phyloP scores from a whole-genome alignment of 2,888 invertebrate species.

The Rhamphomyia laevipes region DNA sequence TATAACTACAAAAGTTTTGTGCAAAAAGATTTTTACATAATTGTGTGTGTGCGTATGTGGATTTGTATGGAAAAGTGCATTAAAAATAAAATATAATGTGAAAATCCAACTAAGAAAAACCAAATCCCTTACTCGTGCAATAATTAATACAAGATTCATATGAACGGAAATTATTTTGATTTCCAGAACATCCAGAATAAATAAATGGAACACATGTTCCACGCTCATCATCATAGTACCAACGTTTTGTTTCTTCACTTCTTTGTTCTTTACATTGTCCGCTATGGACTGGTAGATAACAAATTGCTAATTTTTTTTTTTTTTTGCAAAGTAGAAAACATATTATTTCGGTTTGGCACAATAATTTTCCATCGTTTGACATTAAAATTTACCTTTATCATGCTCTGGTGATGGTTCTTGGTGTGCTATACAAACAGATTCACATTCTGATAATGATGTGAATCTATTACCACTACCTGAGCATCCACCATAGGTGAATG shows the following conservation, averaged over 20 bases:
- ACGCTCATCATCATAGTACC: conserved; percentile 56
- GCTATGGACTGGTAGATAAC: conserved; percentile 48
- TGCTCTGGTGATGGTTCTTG: conserved; percentile 39
- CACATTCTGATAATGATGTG: conserved; percentile 59
- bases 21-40: no score
- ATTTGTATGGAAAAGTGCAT: no score
- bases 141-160: conserved; percentile 55
- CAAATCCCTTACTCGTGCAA: conserved; percentile 39
- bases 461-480: conserved; percentile 77
- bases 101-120: no score
- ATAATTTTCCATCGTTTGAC: conserved; percentile 4
- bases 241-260: conserved; percentile 45
- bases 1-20: no score
- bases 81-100: no score
- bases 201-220: conserved; percentile 67
- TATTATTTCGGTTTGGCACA: no score
- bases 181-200: conserved; percentile 80
- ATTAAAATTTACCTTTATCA: conserved; percentile 26
- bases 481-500: conserved; percentile 73
- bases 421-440: conserved; percentile 52
- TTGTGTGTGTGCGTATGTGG: no score
- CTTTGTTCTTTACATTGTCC: conserved; percentile 44
- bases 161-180: conserved; percentile 71
- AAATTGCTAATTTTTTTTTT: conserved; percentile 44
- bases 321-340: no score